A percentile compares a stretch with the other conserved stretches of the same genome.
phyloP scores from a whole-genome alignment of 2,888 invertebrate genomes.

The Netelia melanura region DNA sequence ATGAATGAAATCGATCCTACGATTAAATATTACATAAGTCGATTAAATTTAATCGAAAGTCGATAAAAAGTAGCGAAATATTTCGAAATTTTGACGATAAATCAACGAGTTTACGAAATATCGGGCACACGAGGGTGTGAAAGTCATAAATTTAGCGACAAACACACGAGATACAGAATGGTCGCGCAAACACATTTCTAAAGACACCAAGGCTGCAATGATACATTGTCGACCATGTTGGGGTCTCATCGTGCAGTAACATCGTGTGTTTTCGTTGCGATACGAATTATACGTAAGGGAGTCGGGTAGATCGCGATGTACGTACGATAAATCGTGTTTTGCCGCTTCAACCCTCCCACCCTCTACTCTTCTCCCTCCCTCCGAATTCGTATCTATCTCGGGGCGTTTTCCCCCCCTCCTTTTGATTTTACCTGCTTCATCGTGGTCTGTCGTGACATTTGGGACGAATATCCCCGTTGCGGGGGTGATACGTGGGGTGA shows the following conservation, averaged over 20 bases:
- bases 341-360: slow-evolving; percentile 54
- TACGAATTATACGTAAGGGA: slow-evolving; percentile 37
- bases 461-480: slow-evolving; percentile 61
- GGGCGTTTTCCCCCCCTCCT: slow-evolving; percentile 24
- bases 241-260: slow-evolving; percentile 29
- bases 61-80: background rate
- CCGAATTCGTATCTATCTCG: background rate
- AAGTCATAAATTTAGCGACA: slow-evolving; percentile 64
- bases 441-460: slow-evolving; percentile 70
- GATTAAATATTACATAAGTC: background rate
- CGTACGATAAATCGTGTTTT: slow-evolving; percentile 70
- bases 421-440: slow-evolving; percentile 76
- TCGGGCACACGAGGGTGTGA: slow-evolving; percentile 49
- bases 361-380: slow-evolving; percentile 12
- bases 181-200: slow-evolving; percentile 48
- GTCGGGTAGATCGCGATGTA: slow-evolving; percentile 26
- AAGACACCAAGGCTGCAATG: slow-evolving; percentile 58
- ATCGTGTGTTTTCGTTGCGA: slow-evolving; percentile 42
- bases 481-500: slow-evolving; percentile 66
- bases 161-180: slow-evolving; percentile 52
- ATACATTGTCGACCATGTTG: slow-evolving; percentile 37
- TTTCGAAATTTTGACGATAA: background rate
- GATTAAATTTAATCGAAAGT: background rate
- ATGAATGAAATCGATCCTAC: background rate
- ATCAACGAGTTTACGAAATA: slow-evolving; percentile 15